phyloP scores from a whole-genome alignment of 2,113 vertebrate species.

The Channa maculata region DNA sequence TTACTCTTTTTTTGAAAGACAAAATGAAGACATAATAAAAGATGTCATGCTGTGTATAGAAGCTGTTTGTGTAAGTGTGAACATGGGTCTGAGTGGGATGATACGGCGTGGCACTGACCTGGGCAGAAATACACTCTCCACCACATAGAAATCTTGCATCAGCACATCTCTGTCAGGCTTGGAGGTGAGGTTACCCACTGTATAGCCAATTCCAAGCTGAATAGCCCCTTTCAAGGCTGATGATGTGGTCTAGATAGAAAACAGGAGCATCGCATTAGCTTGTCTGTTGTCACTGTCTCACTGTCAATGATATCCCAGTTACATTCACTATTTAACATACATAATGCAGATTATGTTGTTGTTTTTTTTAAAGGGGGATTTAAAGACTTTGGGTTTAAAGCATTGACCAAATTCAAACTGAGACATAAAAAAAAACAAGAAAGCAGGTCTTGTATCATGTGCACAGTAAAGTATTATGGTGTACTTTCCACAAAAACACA shows the following conservation, averaged over 20 bases:
- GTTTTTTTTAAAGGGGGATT: background rate
- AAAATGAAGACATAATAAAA: background rate
- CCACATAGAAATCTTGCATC: conserved; percentile 99
- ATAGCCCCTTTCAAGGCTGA: conserved; percentile 97
- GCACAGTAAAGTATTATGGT: background rate
- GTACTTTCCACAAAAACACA: conserved; percentile 9
- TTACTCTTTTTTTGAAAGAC: background rate
- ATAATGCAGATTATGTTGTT: background rate
- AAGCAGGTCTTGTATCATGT: background rate
- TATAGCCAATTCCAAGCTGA: conserved; percentile 97
- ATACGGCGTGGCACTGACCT: conserved; percentile 83
- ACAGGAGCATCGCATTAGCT: conserved; percentile 41
- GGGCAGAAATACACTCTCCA: conserved; percentile 97
- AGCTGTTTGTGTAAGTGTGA: background rate
- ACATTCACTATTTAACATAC: background rate
- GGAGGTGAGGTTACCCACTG: conserved; percentile 96
- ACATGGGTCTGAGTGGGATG: background rate
- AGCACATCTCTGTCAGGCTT: conserved; percentile 98
- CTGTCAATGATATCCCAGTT: conserved; percentile 3
- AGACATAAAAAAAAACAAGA: background rate
- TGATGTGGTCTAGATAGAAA: conserved; percentile 89
- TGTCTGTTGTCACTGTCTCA: conserved; percentile 6
- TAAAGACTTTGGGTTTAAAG: background rate
- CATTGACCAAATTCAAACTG: too few relatives aligned
- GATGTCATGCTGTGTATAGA: background rate